These are phyloP conservation scores for Drosophila infuscata DNA, from an alignment of 2,888 invertebrate species.

Conservation along the genomic window DNA sequence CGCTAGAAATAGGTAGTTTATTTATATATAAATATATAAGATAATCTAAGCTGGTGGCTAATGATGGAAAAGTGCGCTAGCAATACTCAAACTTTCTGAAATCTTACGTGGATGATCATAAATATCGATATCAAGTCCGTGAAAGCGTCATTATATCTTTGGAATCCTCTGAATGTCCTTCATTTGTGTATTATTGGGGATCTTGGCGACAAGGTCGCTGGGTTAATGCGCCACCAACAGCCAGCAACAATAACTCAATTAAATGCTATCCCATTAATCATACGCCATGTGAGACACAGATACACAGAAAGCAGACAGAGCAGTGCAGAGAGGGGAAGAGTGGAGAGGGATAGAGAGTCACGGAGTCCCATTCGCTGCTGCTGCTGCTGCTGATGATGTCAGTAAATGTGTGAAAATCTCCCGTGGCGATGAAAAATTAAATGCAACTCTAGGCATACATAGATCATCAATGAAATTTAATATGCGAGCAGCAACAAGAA, in stretches of 20 bases:
- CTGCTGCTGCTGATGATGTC: slow-evolving; percentile 38
- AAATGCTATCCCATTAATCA: slow-evolving; percentile 77
- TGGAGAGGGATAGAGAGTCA: background rate
- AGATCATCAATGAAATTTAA: slow-evolving; percentile 83
- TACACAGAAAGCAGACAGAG: background rate
- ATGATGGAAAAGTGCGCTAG: background rate
- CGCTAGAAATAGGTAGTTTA: no score
- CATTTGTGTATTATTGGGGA: slow-evolving; percentile 21
- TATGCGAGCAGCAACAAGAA: slow-evolving; percentile 61
- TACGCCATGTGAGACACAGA: slow-evolving; percentile 63
- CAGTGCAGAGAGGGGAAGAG: background rate
- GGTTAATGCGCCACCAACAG: slow-evolving; percentile 67
- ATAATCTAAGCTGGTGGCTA: no score
- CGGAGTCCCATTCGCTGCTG: background rate
- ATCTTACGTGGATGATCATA: background rate
- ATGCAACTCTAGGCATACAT: slow-evolving; percentile 76
- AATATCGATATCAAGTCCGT: background rate
- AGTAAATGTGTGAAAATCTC: slow-evolving; percentile 82
- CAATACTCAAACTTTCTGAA: background rate
- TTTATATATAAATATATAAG: background rate
- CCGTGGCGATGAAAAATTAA: slow-evolving; percentile 82
- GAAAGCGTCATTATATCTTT: background rate
- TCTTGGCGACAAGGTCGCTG: slow-evolving; percentile 74
- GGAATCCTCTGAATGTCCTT: slow-evolving; percentile 15
- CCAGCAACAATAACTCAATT: slow-evolving; percentile 78